Percentiles rank a stretch among this genome's conserved stretches.
phyloP scores from a whole-genome alignment of 2,113 vertebrate species.

The Mobula birostris region DNA sequence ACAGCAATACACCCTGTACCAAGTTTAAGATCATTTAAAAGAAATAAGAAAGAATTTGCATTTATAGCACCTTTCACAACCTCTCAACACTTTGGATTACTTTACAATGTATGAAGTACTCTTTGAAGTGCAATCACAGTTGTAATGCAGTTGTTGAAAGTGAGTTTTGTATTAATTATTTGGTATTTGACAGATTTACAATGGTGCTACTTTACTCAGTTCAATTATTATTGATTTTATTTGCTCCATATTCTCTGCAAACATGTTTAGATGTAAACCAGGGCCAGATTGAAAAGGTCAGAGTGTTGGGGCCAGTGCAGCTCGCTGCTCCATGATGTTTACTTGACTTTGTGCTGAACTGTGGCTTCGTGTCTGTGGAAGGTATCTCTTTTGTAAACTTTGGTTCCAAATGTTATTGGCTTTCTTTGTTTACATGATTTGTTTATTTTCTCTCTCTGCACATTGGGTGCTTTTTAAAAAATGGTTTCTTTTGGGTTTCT shows the following conservation, averaged over 20 bases:
- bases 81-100: neutral
- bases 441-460: no score
- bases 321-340: no score
- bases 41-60: slow-evolving; percentile 1
- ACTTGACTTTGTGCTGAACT: no score
- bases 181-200: neutral
- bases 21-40: neutral
- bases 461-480: no score
- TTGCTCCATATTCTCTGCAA: neutral
- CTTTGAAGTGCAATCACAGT: neutral
- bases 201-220: neutral
- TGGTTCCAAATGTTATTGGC: no score
- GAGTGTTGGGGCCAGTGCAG: no score
- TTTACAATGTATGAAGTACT: neutral
- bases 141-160: neutral
- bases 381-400: no score
- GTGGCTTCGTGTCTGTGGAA: no score
- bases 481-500: no score
- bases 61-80: neutral
- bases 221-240: neutral
- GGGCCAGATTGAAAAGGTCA: no score
- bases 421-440: no score
- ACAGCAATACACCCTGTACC: neutral
- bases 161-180: neutral
- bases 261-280: neutral